A percentile compares a stretch with the other conserved stretches of the same genome.
phyloP scores from a whole-genome alignment of 2,113 vertebrate genomes.

The Ochotona curzoniae region DNA sequence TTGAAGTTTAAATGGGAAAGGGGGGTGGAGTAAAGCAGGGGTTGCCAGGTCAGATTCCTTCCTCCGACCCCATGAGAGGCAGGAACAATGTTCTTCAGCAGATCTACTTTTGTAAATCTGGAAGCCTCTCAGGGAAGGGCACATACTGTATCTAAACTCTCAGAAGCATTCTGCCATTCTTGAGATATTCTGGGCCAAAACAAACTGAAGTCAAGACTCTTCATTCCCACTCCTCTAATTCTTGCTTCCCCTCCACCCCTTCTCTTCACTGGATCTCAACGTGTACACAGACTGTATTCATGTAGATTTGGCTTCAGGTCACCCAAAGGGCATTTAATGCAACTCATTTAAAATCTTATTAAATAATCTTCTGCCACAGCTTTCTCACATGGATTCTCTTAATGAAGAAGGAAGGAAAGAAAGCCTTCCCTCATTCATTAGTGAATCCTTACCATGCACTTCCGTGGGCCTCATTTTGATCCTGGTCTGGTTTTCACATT shows the following conservation, averaged over 20 bases:
- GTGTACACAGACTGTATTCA: background rate
- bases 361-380: background rate
- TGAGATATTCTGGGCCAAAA: background rate
- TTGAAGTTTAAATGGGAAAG: background rate
- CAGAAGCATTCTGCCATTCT: background rate
- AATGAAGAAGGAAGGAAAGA: background rate
- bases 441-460: background rate
- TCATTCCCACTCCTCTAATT: background rate
- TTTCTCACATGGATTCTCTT: background rate
- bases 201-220: background rate
- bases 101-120: background rate
- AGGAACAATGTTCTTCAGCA: fast-evolving
- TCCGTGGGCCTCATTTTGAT: constrained; percentile 1
- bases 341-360: constrained; percentile 24
- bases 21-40: background rate
- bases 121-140: background rate
- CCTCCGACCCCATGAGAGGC: background rate
- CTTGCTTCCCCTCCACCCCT: background rate
- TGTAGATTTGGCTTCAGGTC: background rate
- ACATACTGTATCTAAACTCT: background rate
- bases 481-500: constrained; percentile 35
- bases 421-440: constrained; percentile 37
- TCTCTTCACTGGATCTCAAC: background rate
- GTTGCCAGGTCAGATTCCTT: background rate
- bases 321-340: background rate